Evolutionary conservation across 1,140 invertebrate species (phyloP), one percentile per base, ranked within the genome.

Genomic region (Ceratina calcarata): DNA sequence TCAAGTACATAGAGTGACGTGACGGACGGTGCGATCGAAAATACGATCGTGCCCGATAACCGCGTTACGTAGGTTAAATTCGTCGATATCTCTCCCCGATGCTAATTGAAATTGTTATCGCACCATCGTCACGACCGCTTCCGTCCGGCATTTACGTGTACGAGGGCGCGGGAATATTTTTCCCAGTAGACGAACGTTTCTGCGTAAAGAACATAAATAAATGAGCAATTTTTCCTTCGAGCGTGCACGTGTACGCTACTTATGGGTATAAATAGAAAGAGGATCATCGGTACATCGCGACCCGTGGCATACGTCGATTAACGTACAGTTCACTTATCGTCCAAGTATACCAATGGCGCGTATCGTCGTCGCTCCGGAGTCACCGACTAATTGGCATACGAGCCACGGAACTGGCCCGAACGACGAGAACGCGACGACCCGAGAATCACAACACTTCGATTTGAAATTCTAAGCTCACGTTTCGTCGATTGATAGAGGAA

Each of bases 201-300:
- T 51, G 32, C 66, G 22, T 45, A 62, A 62, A 57, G 64, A 78
- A 49, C 69, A 49, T 49, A 24, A 78, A 72, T 61, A 78, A 78
- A 70, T 49, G 64, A 72, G 69, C 76, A 22, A 72, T 72, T 72
- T 72, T 78, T 65, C 49, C 20, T 55, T 57, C 3, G 18, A 16
- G 1, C 60, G 13, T 57, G 18, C 58, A 57, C 32, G 32, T 51
- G 58, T 55, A 24, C 24, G 18, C 18, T 37, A 37, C n/a, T 32
- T 16, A 51, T 1, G n/a, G 22, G 27, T 78, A 78, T 64, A 65
- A 78, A 78, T 78, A 78, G 76, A 72, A 22, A 53, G 20, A 45
- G 67, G 49, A 64, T 72, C 76, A n/a, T 72, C 76, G 18, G 67
- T 55, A 65, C 53, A 55, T 72, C 60, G 76, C 49, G 68, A 61